Evolutionary conservation across 2,888 invertebrate species (phyloP).

Genomic region (Andrena hattorfiana): DNA sequence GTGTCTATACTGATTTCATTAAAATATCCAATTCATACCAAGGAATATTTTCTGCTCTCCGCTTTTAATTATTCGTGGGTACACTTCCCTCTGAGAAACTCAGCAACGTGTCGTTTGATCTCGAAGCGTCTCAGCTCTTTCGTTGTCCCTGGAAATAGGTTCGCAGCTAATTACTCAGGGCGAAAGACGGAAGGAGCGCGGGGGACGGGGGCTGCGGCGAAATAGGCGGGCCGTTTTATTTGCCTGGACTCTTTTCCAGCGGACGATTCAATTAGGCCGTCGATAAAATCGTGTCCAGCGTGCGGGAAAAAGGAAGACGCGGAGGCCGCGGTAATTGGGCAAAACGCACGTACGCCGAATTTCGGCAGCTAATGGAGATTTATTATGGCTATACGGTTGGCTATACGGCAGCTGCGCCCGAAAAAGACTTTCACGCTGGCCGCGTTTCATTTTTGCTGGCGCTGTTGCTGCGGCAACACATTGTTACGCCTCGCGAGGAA

Average conservation of each 20-base stretch:
- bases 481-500: slow-evolving; percentile 62
- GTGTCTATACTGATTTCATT: no score
- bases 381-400: slow-evolving; percentile 64
- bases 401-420: slow-evolving; percentile 59
- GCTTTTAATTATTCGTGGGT: no score
- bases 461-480: slow-evolving; percentile 26
- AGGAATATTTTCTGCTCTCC: no score
- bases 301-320: slow-evolving; percentile 62
- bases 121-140: neutral
- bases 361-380: slow-evolving; percentile 74
- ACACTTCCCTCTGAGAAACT: no score
- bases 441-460: slow-evolving; percentile 58
- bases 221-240: slow-evolving; percentile 58
- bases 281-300: slow-evolving; percentile 72
- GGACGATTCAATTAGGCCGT: slow-evolving; percentile 71
- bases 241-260: slow-evolving; percentile 57
- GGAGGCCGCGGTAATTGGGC: slow-evolving; percentile 67
- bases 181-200: slow-evolving; percentile 30
- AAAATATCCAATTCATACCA: no score
- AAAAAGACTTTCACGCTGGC: slow-evolving; percentile 68
- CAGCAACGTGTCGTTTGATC: no score
- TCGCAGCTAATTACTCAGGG: slow-evolving; percentile 35
- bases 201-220: slow-evolving; percentile 32
- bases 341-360: slow-evolving; percentile 70
- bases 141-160: neutral